Evolutionary conservation across 2,113 vertebrate species (phyloP).

Genomic region (Oreotrochilus melanogaster): DNA sequence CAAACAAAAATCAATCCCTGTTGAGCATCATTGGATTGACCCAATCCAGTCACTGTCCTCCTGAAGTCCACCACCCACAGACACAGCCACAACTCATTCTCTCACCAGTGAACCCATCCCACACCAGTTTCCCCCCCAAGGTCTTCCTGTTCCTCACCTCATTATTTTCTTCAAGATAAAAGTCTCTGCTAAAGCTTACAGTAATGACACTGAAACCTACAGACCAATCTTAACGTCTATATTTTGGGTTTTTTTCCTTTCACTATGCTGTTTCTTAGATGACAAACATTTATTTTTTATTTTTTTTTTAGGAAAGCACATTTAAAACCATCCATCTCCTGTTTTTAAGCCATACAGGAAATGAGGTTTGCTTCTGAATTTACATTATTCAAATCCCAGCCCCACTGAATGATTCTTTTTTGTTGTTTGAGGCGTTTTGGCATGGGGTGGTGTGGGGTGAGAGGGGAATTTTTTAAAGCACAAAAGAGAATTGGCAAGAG

Average conservation of each 20-base stretch:
- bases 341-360: not conserved
- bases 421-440: not conserved
- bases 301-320: not conserved
- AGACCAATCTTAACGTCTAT: not conserved
- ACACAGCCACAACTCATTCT: not conserved
- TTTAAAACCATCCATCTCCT: not conserved
- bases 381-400: not conserved
- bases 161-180: not conserved
- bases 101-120: rapidly evolving
- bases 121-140: not conserved
- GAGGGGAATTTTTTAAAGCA: not conserved
- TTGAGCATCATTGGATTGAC: not conserved
- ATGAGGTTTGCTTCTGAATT: not conserved
- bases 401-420: not conserved
- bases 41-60: not conserved
- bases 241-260: not conserved
- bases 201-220: not conserved
- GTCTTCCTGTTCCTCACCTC: not conserved
- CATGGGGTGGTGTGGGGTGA: not conserved
- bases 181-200: not conserved
- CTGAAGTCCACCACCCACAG: not conserved
- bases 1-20: not conserved
- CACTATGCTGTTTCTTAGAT: not conserved
- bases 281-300: not conserved
- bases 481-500: not conserved